These are phyloP conservation scores for Odontothrips loti DNA, from an alignment of 2,888 invertebrate species.

Conservation along the genomic window DNA sequence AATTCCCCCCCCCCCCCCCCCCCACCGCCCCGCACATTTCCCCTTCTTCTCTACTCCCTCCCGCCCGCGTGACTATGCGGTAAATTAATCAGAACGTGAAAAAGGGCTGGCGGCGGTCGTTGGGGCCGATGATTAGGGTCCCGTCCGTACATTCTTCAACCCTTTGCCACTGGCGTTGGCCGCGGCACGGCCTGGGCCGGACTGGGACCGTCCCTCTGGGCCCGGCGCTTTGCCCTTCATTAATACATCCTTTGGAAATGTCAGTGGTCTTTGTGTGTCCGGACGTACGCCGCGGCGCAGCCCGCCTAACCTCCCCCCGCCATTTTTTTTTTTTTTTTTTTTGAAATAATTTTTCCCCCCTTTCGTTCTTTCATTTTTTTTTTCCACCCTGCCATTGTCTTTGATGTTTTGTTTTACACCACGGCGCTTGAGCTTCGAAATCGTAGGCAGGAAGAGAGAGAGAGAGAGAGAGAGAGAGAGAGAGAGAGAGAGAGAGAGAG, in stretches of 20 bases:
- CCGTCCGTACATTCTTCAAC: too few species aligned
- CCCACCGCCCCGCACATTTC: too few species aligned
- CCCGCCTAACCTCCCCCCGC: background rate
- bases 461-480: background rate
- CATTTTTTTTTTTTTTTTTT: background rate
- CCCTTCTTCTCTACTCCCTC: too few species aligned
- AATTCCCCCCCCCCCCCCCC: too few species aligned
- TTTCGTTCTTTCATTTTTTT: background rate
- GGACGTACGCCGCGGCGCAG: background rate
- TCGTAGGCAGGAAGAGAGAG: background rate
- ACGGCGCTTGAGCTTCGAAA: background rate
- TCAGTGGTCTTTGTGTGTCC: background rate
- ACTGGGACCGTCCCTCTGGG: too few species aligned
- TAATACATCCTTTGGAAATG: slow-evolving; percentile 3
- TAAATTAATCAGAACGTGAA: too few species aligned
- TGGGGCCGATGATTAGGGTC: too few species aligned
- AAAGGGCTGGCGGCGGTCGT: too few species aligned
- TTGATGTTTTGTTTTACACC: too few species aligned
- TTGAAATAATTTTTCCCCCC: background rate
- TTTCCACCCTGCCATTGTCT: background rate
- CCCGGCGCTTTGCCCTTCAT: background rate
- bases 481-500: background rate
- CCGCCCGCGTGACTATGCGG: too few species aligned
- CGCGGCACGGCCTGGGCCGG: too few species aligned
- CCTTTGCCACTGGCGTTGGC: too few species aligned